Conservation (phyloP, 2,113 vertebrate species). For the Lasiurus borealis region DNA sequence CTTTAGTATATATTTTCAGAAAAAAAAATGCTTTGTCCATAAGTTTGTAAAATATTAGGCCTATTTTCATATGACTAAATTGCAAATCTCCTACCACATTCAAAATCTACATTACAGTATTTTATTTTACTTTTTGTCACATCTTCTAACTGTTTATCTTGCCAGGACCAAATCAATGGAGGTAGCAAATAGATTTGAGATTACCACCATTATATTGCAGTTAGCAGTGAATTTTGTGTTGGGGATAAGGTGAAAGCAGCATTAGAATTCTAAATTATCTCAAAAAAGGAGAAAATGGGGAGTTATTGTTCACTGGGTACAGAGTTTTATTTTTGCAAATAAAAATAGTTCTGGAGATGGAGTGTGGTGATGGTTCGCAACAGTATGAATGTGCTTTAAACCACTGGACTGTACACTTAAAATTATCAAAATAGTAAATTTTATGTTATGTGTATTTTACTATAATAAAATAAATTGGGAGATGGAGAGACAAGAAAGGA, state of each 20-base stretch:
- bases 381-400: not conserved
- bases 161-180: not conserved
- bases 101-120: not conserved
- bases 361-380: not conserved
- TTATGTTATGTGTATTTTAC: not conserved
- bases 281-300: not conserved
- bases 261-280: conserved; percentile 12
- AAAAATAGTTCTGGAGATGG: not conserved
- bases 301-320: not conserved
- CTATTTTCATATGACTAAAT: not conserved
- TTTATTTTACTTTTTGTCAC: not conserved
- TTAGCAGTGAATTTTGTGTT: not conserved
- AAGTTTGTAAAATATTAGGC: conserved; percentile 48
- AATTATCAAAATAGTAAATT: not conserved
- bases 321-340: not conserved
- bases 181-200: conserved; percentile 27
- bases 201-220: not conserved
- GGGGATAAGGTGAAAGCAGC: not conserved
- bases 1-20: not conserved
- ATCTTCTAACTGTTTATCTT: conserved; percentile 10
- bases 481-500: not conserved
- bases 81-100: not conserved
- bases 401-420: not conserved
- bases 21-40: not conserved
- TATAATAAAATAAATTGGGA: not conserved